Percentiles rank a stretch among this genome's conserved stretches.
phyloP scores from a whole-genome alignment of 2,888 invertebrate species.

The Pimpla rufipes region DNA sequence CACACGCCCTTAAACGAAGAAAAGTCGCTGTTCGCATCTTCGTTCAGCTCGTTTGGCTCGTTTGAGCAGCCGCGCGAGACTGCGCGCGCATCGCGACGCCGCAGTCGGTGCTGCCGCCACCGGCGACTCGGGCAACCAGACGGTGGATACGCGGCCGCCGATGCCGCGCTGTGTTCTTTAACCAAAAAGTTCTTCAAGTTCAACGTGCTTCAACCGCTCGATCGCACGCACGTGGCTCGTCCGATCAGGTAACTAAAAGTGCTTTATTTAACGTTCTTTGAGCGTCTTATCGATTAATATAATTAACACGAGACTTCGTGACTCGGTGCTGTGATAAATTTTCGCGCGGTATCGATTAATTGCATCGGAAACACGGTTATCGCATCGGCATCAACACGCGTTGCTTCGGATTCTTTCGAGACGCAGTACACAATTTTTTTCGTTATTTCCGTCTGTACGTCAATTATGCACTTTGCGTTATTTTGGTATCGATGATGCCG shows the following conservation, averaged over 20 bases:
- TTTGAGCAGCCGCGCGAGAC: not conserved
- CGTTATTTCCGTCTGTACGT: not conserved
- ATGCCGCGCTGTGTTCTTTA: conserved; percentile 14
- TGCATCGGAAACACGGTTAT: not conserved
- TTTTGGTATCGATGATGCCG: not conserved
- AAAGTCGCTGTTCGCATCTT: too few relatives aligned
- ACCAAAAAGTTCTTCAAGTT: conserved; percentile 30
- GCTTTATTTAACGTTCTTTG: not conserved
- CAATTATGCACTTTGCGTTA: not conserved
- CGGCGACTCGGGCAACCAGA: not conserved
- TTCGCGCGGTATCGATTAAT: not conserved
- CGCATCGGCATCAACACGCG: not conserved
- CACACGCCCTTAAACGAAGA: too few relatives aligned
- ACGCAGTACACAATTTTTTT: conserved; percentile 6
- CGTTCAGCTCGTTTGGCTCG: too few relatives aligned
- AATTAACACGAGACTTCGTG: not conserved
- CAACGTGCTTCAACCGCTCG: conserved; percentile 43
- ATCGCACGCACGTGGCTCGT: conserved; percentile 50
- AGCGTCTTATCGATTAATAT: not conserved
- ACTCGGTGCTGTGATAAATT: not conserved
- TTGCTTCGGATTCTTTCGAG: not conserved
- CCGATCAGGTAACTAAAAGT: conserved; percentile 48
- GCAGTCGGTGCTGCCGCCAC: not conserved
- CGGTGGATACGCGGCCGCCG: not conserved
- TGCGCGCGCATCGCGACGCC: conserved; percentile 2